Percentiles rank a stretch among this genome's conserved stretches.
These are phyloP conservation scores for Amphimedon queenslandica DNA, from an alignment of 37 sponge, comb jelly and placozoan species.

Conservation along the genomic window DNA sequence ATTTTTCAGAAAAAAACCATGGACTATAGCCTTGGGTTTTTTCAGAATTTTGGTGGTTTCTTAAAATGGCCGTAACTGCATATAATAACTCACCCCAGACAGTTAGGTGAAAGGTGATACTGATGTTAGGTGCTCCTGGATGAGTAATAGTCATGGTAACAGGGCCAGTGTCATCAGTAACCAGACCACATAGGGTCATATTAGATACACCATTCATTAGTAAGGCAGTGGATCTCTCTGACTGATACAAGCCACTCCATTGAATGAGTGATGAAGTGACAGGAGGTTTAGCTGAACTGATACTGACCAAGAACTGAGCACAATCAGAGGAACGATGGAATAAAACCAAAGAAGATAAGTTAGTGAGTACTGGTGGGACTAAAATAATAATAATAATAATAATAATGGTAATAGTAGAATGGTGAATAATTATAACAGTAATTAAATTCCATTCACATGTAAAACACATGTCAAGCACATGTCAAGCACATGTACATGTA, in stretches of 20 bases:
- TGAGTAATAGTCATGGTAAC: not conserved
- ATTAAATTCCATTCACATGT: no score
- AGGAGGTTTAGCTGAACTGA: not conserved
- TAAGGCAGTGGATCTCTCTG: not conserved
- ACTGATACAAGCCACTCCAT: not conserved
- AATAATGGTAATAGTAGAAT: no score
- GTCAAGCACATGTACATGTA: no score
- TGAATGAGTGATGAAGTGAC: not conserved
- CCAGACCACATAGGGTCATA: not conserved
- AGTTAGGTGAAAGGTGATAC: not conserved
- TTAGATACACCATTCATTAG: not conserved
- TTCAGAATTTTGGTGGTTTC: no score
- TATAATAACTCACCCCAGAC: not conserved
- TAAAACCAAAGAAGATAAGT: not conserved
- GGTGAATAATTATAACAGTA: no score
- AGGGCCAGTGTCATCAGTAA: not conserved
- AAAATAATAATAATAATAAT: no score
- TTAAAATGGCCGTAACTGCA: no score
- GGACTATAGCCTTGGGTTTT: no score
- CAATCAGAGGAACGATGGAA: not conserved
- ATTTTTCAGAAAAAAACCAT: no score
- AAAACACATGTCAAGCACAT: no score
- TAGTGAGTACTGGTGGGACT: not conserved
- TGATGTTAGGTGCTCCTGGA: not conserved
- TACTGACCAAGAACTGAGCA: not conserved